These are phyloP conservation scores for Scomberomorus guttatus DNA, from an alignment of 2,797 vertebrate species.

Conservation along the genomic window DNA sequence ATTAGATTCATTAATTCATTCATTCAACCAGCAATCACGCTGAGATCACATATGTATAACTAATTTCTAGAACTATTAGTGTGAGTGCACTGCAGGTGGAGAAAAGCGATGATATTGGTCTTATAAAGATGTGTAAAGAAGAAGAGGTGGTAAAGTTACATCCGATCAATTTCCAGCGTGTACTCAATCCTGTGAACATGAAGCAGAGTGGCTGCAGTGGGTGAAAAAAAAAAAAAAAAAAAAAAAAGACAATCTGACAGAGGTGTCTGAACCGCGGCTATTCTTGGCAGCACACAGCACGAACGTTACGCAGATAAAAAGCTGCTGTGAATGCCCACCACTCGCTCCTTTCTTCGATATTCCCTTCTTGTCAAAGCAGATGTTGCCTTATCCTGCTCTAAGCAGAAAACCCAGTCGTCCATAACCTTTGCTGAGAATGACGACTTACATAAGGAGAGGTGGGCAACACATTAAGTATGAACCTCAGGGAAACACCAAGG, in stretches of 20 bases:
- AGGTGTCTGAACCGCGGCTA: constrained; percentile 65
- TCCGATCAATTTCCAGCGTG: constrained; percentile 23
- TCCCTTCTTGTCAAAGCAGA: constrained; percentile 32
- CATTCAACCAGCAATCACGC: not conserved
- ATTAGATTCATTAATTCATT: constrained; percentile 2
- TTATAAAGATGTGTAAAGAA: not conserved
- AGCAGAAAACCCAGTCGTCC: constrained; percentile 35
- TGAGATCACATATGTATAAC: not conserved
- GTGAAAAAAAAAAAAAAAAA: constrained; percentile 63
- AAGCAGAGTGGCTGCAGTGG: constrained; percentile 38
- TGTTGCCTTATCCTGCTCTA: constrained; percentile 10
- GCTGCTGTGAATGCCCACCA: constrained; percentile 42
- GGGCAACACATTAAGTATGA: constrained; percentile 22
- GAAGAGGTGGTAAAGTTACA: constrained; percentile 18
- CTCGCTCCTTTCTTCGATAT: constrained; percentile 35
- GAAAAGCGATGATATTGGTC: not conserved
- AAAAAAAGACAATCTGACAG: constrained; percentile 52
- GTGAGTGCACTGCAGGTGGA: not conserved
- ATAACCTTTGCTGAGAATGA: constrained; percentile 24
- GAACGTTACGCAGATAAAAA: constrained; percentile 49
- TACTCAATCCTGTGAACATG: constrained; percentile 24
- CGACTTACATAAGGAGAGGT: constrained; percentile 44
- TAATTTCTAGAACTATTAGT: not conserved
- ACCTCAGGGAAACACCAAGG: constrained; percentile 41
- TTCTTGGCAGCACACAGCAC: constrained; percentile 54